phyloP scores from a whole-genome alignment of 2,888 invertebrate genomes.

The Andrena dorsata region DNA sequence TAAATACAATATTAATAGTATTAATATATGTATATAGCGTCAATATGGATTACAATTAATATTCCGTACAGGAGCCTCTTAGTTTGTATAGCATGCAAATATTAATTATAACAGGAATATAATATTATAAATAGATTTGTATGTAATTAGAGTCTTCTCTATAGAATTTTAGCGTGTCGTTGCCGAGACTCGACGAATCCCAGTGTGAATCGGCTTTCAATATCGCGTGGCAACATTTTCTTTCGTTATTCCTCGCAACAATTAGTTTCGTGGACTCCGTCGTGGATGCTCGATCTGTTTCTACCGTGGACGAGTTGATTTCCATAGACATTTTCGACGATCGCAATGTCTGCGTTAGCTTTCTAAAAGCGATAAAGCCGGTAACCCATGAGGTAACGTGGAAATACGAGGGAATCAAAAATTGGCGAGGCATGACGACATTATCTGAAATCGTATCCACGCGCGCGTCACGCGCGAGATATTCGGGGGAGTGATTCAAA shows the following conservation, averaged over 20 bases:
- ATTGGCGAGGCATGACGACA: background rate
- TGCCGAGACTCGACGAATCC: constrained; percentile 49
- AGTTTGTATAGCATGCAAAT: constrained; percentile 55
- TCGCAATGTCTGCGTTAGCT: constrained; percentile 51
- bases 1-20: constrained; percentile 59
- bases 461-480: too few relatives aligned
- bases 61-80: constrained; percentile 52
- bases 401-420: constrained; percentile 34
- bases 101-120: constrained; percentile 60
- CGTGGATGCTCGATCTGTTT: constrained; percentile 3
- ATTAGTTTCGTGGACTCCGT: background rate
- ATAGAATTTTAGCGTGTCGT: constrained; percentile 34
- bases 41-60: constrained; percentile 56
- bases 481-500: background rate
- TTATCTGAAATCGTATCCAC: background rate
- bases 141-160: constrained; percentile 47
- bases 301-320: background rate
- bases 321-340: constrained; percentile 69
- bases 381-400: constrained; percentile 54
- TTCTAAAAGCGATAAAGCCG: constrained; percentile 61
- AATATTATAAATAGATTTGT: constrained; percentile 57
- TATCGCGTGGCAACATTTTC: background rate
- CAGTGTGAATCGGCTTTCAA: constrained; percentile 58
- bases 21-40: constrained; percentile 58
- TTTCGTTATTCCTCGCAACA: background rate